Evolutionary conservation across 2,888 invertebrate species (phyloP), one percentile per base, ranked within the genome.

Genomic region (Nomada flava): DNA sequence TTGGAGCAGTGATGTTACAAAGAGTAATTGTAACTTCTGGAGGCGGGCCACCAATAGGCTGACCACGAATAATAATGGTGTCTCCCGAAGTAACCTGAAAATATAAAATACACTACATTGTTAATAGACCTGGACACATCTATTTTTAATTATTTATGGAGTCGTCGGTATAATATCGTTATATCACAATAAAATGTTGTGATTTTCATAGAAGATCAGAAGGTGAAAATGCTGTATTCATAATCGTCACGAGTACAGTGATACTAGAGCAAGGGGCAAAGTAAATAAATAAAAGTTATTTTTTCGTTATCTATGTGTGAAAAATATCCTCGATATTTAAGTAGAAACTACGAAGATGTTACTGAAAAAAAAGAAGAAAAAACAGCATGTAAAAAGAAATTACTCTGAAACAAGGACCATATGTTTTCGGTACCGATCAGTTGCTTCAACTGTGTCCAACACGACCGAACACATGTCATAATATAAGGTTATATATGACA

Each of bases 31-130:
- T 97, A 94, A 97, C 97, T 94, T 99, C 99, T 82, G 97, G 98
- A 69, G 97, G 97, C 59, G 99, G 99, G 23, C 98, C 98, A 76
- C 96, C 96, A 92, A 96, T 96, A 0, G 97, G 97, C 85, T 96
- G 95, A 83, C 96, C 98, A 92, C 98, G 96, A 89, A 99, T 97
- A 67, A 99, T 96, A 79, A 99, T 96, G 77, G 99, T 97, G 94
- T 99, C 99, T 77, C 99, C 99, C 81, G 99, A 99, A 83, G 98
- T 95, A 84, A 99, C 97, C 99, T 99, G 88, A 65, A 95, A 94
- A 77, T 52, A 71, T 2, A 74, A 73, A 64, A 53, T 53, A 20
- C 69, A 63, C 4, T 23, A 23, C 11, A 9, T 77, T 52, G 2
- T 64, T 52, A 75, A n/a, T 23, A 36, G 44, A 44, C 23, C 5